A percentile compares a stretch with the other conserved stretches of the same genome.
phyloP scores from a whole-genome alignment of 2,888 invertebrate genomes.

The Operophtera brumata region DNA sequence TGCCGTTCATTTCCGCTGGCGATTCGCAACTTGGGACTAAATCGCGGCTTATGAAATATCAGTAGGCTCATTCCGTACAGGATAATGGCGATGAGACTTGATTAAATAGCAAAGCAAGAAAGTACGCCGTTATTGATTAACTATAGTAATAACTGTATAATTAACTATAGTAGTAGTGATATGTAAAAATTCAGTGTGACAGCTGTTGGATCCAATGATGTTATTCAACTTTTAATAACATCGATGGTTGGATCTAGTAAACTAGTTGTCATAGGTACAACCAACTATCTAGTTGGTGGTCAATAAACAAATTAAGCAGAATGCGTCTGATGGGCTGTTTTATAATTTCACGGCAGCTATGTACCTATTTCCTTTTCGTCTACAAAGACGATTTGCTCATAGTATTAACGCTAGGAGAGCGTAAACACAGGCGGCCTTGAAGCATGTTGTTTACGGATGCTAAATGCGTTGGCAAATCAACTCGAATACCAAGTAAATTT shows the following conservation, averaged over 20 bases:
- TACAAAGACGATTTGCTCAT: constrained; percentile 37
- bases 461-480: constrained; percentile 60
- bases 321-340: background rate
- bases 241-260: no score
- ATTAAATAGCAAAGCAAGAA: constrained; percentile 16
- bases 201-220: background rate
- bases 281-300: background rate
- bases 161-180: no score
- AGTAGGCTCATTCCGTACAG: constrained; percentile 42
- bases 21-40: constrained; percentile 70
- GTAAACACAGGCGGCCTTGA: constrained; percentile 69
- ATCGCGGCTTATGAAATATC: constrained; percentile 57
- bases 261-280: no score
- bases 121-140: constrained; percentile 1
- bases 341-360: constrained; percentile 1
- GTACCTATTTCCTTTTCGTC: constrained; percentile 38
- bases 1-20: constrained; percentile 74
- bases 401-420: constrained; percentile 45
- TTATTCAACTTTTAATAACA: no score
- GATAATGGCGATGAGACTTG: constrained; percentile 9
- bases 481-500: constrained; percentile 45
- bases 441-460: constrained; percentile 66
- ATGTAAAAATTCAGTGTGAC: background rate
- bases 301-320: background rate
- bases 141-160: background rate